Evolutionary conservation across 2,888 invertebrate species (phyloP), one percentile per base, ranked within the genome.

Genomic region (Lithophane semibrunnea): DNA sequence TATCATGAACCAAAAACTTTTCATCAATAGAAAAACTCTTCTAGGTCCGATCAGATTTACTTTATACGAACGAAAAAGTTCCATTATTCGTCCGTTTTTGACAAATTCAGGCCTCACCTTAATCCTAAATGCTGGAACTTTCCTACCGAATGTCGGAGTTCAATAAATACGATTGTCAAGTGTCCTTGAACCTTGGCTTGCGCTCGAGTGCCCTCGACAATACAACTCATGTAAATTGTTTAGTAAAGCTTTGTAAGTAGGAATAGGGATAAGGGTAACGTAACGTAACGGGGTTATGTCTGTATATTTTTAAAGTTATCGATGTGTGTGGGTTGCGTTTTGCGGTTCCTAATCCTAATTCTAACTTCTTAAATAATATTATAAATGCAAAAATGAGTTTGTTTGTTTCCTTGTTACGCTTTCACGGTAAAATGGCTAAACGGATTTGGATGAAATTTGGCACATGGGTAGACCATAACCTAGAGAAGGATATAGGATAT

Each of bases 81-180:
- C 18, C 1, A 18, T 74, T 37, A 16, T 24, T 42, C 5, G 21
- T 12, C 49, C 0, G 10, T 10, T 63, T 44, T 18, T 16, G 5
- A 63, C 2, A 29, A 29, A 63, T 29, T 64, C n/a, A 44, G 13
- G 13, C n/a, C 12, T 0, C 16, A 47, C 10, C 12, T 82, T 56
- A 13, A 24, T 9, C 16, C 5, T 29, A 68, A 68, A 60, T 2
- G 18, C 8, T 83, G 69, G 42, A 60, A 83, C 18, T 54, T 78
- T 78, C 52, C 58, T 56, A 47, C 65, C 13, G 29, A 83, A 65
- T 65, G 12, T 65, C 24, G 47, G 42, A 47, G n/a, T 47, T 79
- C 42, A 18, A 65, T 65, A 70, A 83, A 83, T 66, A 79, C 60
- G 79, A 54, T 70, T n/a, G 64, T 70, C 79, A 70, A 80, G 83